Base-by-base conservation (phyloP, 37 sponge, comb jelly and placozoan genomes). In the Dysidea cf. avara region DNA sequence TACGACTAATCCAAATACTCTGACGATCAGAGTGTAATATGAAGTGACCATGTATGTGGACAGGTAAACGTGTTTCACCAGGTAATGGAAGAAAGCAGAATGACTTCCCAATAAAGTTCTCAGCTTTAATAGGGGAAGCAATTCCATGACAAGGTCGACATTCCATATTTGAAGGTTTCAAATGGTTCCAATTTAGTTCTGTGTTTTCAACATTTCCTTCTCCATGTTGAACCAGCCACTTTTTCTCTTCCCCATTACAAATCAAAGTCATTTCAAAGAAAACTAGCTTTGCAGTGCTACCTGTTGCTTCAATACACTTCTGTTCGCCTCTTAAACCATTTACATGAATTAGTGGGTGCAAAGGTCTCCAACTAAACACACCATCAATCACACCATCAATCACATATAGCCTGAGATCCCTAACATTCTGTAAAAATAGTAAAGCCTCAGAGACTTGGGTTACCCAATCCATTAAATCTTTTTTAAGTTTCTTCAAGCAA, bases 221-320 rank as follows among this genome's bases (percentile, higher is more conserved):
- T 5, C 86, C 86, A 54, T 86, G 86, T 49, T 86, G 86, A 33
- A 86, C 58, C 51, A 86, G 35, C 86, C 86, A 86, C 17, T 74
- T 66, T 22, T 79, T n/a, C n/a, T n/a, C n/a, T n/a, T n/a, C n/a
- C n/a, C n/a, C n/a, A n/a, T n/a, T n/a, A n/a, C n/a, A n/a, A n/a
- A n/a, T n/a, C n/a, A n/a, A n/a, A n/a, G n/a, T n/a, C n/a, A n/a
- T n/a, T n/a, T n/a, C n/a, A n/a, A n/a, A n/a, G n/a, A n/a, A n/a
- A n/a, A n/a, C n/a, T n/a, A n/a, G n/a, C n/a, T n/a, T n/a, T n/a
- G n/a, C n/a, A n/a, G n/a, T n/a, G n/a, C n/a, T n/a, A n/a, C n/a
- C n/a, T n/a, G n/a, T n/a, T n/a, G n/a, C n/a, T n/a, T n/a, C n/a
- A n/a, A n/a, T n/a, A n/a, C n/a, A n/a, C n/a, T n/a, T n/a, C n/a